phyloP scores from a whole-genome alignment of 2,113 vertebrate species.

The Serranochromis macrocephalus region DNA sequence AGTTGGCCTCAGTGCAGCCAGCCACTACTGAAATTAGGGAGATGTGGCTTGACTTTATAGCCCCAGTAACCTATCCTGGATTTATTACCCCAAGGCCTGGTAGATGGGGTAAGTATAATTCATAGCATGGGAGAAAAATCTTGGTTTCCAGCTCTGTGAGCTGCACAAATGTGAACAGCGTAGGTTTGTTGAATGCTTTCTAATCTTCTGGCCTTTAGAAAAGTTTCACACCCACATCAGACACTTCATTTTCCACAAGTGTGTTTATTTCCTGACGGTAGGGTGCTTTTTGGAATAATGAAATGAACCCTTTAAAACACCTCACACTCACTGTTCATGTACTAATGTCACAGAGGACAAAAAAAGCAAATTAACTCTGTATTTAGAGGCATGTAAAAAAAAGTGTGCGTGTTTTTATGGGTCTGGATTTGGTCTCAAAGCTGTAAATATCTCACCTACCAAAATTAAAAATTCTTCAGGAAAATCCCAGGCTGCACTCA shows the following conservation, averaged over 20 bases:
- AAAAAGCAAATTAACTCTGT: conserved; percentile 46
- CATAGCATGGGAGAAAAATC: not conserved
- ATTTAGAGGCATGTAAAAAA: conserved; percentile 58
- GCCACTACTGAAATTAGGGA: not conserved
- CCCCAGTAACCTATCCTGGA: conserved; percentile 15
- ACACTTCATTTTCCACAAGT: conserved; percentile 33
- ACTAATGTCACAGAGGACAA: conserved; percentile 25
- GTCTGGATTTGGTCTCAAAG: conserved; percentile 31
- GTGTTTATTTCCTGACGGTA: conserved; percentile 51
- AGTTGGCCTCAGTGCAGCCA: not conserved
- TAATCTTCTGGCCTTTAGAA: not conserved
- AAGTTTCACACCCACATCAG: conserved; percentile 36
- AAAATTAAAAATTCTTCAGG: conserved; percentile 66
- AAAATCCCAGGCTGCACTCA: conserved; percentile 11
- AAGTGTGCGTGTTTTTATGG: conserved; percentile 7
- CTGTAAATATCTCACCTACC: conserved; percentile 69
- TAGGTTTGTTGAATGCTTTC: not conserved
- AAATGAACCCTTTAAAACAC: conserved; percentile 49
- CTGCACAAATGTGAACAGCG: not conserved
- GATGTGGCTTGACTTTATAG: conserved; percentile 42
- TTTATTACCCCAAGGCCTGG: conserved; percentile 15
- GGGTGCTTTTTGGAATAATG: conserved; percentile 27
- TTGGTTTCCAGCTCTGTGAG: not conserved
- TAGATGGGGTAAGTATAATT: conserved; percentile 13
- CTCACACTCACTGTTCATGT: conserved; percentile 19